These are phyloP conservation scores for Enteromius anoplus DNA, from an alignment of 2,797 vertebrate species.

Conservation along the genomic window DNA sequence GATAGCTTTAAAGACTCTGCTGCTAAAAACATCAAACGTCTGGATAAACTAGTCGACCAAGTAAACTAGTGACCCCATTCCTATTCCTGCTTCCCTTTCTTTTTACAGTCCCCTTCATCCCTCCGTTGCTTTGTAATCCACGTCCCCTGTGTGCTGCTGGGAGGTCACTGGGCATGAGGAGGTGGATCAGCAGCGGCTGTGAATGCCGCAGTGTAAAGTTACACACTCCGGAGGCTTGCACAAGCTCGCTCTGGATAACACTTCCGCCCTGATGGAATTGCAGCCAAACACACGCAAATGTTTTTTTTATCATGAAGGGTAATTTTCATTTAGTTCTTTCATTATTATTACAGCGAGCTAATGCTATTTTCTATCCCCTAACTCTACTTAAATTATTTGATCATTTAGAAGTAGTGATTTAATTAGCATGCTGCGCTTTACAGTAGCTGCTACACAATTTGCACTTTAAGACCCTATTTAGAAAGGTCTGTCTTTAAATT, in stretches of 20 bases:
- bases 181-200: conserved; percentile 39
- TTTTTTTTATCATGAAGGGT: background rate
- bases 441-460: background rate
- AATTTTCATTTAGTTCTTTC: background rate
- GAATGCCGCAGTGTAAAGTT: conserved; percentile 58
- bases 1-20: background rate
- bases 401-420: conserved; percentile 1
- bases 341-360: background rate
- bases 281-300: background rate
- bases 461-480: background rate
- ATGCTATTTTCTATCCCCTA: background rate
- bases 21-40: background rate
- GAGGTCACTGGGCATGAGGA: conserved; percentile 53
- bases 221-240: conserved; percentile 46
- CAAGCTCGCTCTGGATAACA: conserved; percentile 48
- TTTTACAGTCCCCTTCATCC: background rate
- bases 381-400: background rate
- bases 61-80: conserved; percentile 24
- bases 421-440: background rate
- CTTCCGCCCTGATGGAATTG: conserved; percentile 34
- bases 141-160: conserved; percentile 36
- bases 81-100: conserved; percentile 11
- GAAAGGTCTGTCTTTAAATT: background rate
- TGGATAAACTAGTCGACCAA: conserved; percentile 1
- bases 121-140: conserved; percentile 32